Evolutionary conservation across 2,888 invertebrate genomes (phyloP), one percentile per base, ranked within the genome.

Genomic region (Coenonympha glycerion): DNA sequence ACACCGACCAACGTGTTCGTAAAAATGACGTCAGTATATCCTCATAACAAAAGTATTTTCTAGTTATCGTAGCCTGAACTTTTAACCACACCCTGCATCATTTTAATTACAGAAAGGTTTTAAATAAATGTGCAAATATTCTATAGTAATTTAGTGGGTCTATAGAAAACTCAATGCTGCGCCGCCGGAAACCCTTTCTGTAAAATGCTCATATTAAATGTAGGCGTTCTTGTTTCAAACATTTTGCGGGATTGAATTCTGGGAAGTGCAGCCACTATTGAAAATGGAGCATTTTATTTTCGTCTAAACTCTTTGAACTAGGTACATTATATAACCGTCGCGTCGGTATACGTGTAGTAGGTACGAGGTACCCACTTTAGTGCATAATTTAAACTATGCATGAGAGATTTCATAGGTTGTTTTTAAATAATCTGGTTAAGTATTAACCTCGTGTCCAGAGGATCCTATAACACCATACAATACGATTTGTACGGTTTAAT

Each of bases 231-330:
- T 51, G 51, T 51, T 51, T 48, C 30, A 54, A 41, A 45, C 48
- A 54, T 54, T 54, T 54, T 30, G 40, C 44, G 45, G 48, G 45
- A 54, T 54, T 54, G 48, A 48, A 51, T 51, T 48, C 51, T 36
- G 51, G 37, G 49, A 30, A 47, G 31, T 41, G 51, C 51, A 54
- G 54, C 41, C 45, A 45, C 45, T 54, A 36, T 47, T 41, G 51
- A 48, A 48, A 51, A 54, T 47, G 30, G 16, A 40, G 30, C 47
- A 40, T 51, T 54, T 51, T 54, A 54, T 48, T 51, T 53, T 51
- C 41, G 49, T 33, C 31, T 44, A 21, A 44, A 31, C 30, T 44
- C 31, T 31, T 44, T 44, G 11, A 44, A 31, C 31, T 31, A 15
- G 39, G 24, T 24, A 39, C 15, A 39, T 39, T 28, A 44, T 31